Percentiles rank a stretch among this genome's conserved stretches.
phyloP scores from a whole-genome alignment of 2,888 invertebrate genomes.

The Dyspetes luteomarginatus region DNA sequence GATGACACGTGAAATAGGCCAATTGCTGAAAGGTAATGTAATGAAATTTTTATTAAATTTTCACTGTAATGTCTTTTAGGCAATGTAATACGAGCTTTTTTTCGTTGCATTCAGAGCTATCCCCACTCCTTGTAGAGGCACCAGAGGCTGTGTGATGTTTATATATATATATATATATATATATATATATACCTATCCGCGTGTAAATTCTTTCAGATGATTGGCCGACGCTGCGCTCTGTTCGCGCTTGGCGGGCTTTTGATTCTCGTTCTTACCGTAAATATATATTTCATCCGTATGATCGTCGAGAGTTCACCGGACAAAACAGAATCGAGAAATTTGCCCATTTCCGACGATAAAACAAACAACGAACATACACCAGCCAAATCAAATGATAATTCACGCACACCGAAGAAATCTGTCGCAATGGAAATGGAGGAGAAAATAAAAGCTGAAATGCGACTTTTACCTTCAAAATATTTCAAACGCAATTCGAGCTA shows the following conservation, averaged over 20 bases:
- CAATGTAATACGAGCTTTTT: neutral
- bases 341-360: slow-evolving; percentile 71
- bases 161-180: too few relatives aligned
- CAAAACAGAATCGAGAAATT: slow-evolving; percentile 68
- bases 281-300: slow-evolving; percentile 81
- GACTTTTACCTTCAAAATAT: slow-evolving; percentile 76
- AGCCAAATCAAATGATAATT: slow-evolving; percentile 66
- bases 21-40: slow-evolving; percentile 56
- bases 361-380: slow-evolving; percentile 62
- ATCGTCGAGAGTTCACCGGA: slow-evolving; percentile 80
- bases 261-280: slow-evolving; percentile 80
- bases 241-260: slow-evolving; percentile 80
- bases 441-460: slow-evolving; percentile 75
- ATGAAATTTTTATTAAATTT: slow-evolving; percentile 7
- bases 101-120: slow-evolving; percentile 34
- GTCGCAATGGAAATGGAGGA: slow-evolving; percentile 70
- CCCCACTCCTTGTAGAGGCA: too few relatives aligned
- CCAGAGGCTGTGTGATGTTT: too few relatives aligned
- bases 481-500: slow-evolving; percentile 78
- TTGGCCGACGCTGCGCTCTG: slow-evolving; percentile 80
- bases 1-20: slow-evolving; percentile 61
- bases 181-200: neutral
- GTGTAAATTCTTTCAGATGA: slow-evolving; percentile 76
- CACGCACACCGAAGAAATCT: slow-evolving; percentile 61
- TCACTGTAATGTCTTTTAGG: neutral